Evolutionary conservation across 2,113 vertebrate genomes (phyloP).

Genomic region (Tringa solitaria): DNA sequence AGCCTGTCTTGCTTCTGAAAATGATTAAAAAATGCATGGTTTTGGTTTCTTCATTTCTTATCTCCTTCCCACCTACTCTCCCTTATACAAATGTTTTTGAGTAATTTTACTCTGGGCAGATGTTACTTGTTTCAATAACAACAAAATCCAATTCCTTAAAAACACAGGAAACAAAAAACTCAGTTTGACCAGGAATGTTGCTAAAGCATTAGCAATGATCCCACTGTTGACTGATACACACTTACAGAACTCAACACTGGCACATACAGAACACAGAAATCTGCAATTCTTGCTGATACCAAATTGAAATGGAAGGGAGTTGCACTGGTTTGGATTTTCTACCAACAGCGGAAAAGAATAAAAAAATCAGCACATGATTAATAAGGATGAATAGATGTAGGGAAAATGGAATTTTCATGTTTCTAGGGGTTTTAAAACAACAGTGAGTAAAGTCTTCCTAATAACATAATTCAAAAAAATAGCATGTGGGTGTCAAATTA

Average conservation of each 20-base stretch:
- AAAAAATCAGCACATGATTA: slow-evolving; percentile 26
- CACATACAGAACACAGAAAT: not conserved
- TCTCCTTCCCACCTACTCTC: not conserved
- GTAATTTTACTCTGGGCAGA: not conserved
- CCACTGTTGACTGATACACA: not conserved
- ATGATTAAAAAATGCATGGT: not conserved
- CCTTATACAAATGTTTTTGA: not conserved
- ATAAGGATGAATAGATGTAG: slow-evolving; percentile 38
- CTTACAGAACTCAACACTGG: not conserved
- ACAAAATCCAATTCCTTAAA: not conserved
- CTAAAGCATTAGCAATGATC: not conserved
- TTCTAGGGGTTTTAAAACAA: slow-evolving; percentile 45
- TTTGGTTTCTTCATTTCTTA: not conserved
- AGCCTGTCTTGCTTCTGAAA: not conserved
- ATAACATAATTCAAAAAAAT: slow-evolving; percentile 40
- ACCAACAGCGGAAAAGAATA: not conserved
- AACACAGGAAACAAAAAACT: not conserved
- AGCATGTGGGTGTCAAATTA: not conserved
- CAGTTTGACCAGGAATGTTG: not conserved
- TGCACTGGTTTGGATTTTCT: not conserved
- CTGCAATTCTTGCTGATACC: not conserved
- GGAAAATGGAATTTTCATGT: slow-evolving; percentile 27
- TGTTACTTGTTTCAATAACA: not conserved
- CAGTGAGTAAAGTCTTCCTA: slow-evolving; percentile 15
- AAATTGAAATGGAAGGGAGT: not conserved